Evolutionary conservation across 2,888 invertebrate genomes (phyloP), one percentile per base, ranked within the genome.

Genomic region (Pandemis cinnamomeana): DNA sequence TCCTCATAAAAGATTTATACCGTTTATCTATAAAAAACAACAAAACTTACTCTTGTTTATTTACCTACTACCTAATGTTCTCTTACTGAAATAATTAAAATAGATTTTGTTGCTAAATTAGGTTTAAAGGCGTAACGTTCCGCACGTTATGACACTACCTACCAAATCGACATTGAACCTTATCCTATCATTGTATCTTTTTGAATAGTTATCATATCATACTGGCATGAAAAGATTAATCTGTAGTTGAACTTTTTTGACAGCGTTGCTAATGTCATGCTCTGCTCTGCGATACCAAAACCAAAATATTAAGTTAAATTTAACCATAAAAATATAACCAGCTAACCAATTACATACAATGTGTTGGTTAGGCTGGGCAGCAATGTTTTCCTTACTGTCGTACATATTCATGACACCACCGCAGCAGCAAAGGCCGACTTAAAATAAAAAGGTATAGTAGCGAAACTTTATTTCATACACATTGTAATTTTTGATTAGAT

Each of bases 281-380:
- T 61, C 75, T 79, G 71, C 77, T 79, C 60, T 44, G 55, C 42
- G 10, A 61, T 8, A 51, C 51, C 41, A 48, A 44, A 63, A 67
- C 63, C 44, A 71, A 71, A 58, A 46, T 15, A 71, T 66, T 27
- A 55, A 68, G 27, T 36, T 36, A 4, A 36, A 36, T 36, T 51
- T 67, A 61, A 41, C 10, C 10, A 36, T 11, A 72, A 63, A 7
- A 44, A 79, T 73, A 67, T 68, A 60, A 44, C 78, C 77, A 79
- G 72, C 66, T 66, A 58, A 36, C 78, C 76, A 78, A 79, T 70
- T 5, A 82, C 20, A 20, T 20, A 20, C 81, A 81, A 91, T 91
- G 90, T 91, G 90, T 80, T 91, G 90, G 91, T 77, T 92, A 77
- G 91, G 88, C 46, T 91, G 91, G 92, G 89, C 91, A n/a, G 77